These are phyloP conservation scores for Prietella phreatophila DNA, from an alignment of 2,113 vertebrate species.

Conservation along the genomic window DNA sequence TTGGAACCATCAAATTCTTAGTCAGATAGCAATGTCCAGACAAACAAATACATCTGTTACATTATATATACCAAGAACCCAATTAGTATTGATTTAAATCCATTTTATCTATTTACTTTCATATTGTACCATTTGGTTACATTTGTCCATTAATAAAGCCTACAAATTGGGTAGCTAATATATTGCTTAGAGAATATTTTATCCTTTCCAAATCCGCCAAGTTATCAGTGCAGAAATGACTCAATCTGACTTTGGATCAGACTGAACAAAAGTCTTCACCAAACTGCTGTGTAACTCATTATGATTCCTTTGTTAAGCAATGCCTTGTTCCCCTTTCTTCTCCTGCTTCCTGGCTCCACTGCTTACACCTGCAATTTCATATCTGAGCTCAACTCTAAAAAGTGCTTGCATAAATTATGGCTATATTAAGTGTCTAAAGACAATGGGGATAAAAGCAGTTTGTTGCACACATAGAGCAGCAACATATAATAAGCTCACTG, in stretches of 20 bases:
- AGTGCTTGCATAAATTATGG: slow-evolving; percentile 56
- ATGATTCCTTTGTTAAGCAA: slow-evolving; percentile 27
- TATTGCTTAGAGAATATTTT: background rate
- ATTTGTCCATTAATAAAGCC: background rate
- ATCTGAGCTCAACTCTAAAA: slow-evolving; percentile 53
- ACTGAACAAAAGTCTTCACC: background rate
- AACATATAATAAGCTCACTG: slow-evolving; percentile 31
- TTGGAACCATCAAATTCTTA: background rate
- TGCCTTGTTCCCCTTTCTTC: slow-evolving; percentile 45
- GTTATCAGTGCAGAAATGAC: background rate
- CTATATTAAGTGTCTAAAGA: slow-evolving; percentile 50
- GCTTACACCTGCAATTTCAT: slow-evolving; percentile 61
- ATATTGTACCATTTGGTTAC: background rate
- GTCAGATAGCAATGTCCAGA: background rate
- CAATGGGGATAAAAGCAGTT: slow-evolving; percentile 20
- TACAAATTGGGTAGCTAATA: background rate
- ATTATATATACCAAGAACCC: background rate
- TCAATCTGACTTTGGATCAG: background rate
- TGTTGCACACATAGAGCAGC: slow-evolving; percentile 12
- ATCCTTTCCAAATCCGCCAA: background rate
- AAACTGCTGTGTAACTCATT: slow-evolving; percentile 14
- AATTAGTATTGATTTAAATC: background rate
- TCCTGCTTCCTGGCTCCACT: slow-evolving; percentile 43
- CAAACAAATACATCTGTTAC: background rate
- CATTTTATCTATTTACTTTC: background rate